A percentile compares a stretch with the other conserved stretches of the same genome.
Evolutionary conservation across 2,888 invertebrate genomes (phyloP).

Genomic region (Kuschelorhynchus macadamiae): DNA sequence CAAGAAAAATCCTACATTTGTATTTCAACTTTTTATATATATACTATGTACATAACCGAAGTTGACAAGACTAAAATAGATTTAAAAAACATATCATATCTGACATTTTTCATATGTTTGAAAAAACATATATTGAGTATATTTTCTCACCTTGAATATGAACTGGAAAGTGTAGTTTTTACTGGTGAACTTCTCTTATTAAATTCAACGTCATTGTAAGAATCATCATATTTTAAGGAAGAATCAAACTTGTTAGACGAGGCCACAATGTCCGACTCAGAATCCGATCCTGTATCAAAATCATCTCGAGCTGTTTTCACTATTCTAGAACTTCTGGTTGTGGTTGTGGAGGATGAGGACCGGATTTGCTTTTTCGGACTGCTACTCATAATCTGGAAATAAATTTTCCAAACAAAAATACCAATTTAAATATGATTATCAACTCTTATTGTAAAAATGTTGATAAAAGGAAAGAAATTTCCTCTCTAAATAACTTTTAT

Average conservation of each 20-base stretch:
- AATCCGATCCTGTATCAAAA: slow-evolving; percentile 80
- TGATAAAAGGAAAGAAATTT: too few relatives aligned
- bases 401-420: too few relatives aligned
- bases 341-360: slow-evolving; percentile 67
- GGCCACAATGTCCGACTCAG: slow-evolving; percentile 74
- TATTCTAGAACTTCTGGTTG: slow-evolving; percentile 71
- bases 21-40: too few relatives aligned
- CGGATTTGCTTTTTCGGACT: slow-evolving; percentile 50
- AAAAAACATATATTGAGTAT: neutral
- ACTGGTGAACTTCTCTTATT: slow-evolving; percentile 64
- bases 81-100: too few relatives aligned
- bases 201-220: slow-evolving; percentile 43
- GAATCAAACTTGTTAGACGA: slow-evolving; percentile 25
- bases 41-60: too few relatives aligned
- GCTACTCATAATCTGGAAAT: slow-evolving; percentile 33
- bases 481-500: too few relatives aligned
- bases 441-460: neutral
- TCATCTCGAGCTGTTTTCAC: slow-evolving; percentile 71
- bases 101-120: too few relatives aligned
- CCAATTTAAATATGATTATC: neutral
- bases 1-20: too few relatives aligned
- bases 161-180: slow-evolving; percentile 68
- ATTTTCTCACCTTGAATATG: slow-evolving; percentile 63
- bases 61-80: too few relatives aligned
- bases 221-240: slow-evolving; percentile 25